Evolutionary conservation across 2,888 invertebrate species (phyloP).

Genomic region (Nebria salina): DNA sequence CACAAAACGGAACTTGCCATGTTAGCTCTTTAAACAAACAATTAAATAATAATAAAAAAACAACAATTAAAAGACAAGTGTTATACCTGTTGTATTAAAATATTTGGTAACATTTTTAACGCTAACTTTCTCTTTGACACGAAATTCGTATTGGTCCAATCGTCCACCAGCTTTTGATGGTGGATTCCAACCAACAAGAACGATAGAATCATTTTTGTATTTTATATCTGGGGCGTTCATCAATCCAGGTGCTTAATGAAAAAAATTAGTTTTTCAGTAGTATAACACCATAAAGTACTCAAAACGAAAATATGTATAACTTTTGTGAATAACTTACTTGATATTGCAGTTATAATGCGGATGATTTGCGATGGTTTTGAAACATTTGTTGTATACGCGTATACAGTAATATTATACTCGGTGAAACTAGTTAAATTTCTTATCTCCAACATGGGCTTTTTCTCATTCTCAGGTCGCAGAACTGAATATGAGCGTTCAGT

Average conservation of each 20-base stretch:
- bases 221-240: constrained; percentile 59
- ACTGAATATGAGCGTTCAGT: constrained; percentile 36
- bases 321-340: not conserved
- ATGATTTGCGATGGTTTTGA: constrained; percentile 64
- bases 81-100: constrained; percentile 52
- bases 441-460: constrained; percentile 48
- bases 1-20: constrained; percentile 49
- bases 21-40: constrained; percentile 24
- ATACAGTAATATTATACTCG: constrained; percentile 74
- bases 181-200: constrained; percentile 63
- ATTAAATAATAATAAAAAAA: constrained; percentile 14
- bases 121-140: constrained; percentile 56
- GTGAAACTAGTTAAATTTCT: constrained; percentile 68
- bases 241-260: constrained; percentile 54
- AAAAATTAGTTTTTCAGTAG: constrained; percentile 6
- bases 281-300: no score
- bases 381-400: constrained; percentile 77
- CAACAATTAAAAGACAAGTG: constrained; percentile 26
- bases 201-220: constrained; percentile 63
- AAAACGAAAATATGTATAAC: no score
- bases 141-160: constrained; percentile 65
- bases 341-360: constrained; percentile 58
- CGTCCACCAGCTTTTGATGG: constrained; percentile 63
- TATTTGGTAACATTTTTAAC: constrained; percentile 49
- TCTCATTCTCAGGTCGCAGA: constrained; percentile 25